Evolutionary conservation across 2,113 vertebrate species (phyloP).

Genomic region (Corythaixoides concolor): DNA sequence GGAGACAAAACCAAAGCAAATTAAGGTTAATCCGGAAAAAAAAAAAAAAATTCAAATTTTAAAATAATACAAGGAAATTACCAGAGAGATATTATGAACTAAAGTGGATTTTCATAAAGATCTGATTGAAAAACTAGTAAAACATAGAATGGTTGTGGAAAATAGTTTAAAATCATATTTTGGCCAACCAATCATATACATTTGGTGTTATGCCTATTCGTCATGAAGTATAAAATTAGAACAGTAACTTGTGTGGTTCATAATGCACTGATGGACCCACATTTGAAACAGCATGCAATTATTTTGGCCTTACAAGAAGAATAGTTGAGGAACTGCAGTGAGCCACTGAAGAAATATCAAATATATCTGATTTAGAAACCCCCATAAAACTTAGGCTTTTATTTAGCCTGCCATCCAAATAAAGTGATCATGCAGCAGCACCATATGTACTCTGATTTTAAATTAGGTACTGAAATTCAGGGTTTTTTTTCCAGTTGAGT

Average conservation of each 20-base stretch:
- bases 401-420: background rate
- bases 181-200: background rate
- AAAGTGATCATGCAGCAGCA: background rate
- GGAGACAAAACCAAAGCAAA: background rate
- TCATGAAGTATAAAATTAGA: background rate
- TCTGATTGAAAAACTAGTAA: background rate
- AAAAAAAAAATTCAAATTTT: background rate
- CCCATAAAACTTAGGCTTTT: background rate
- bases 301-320: background rate
- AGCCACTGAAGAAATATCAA: background rate
- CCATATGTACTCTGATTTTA: background rate
- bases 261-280: background rate
- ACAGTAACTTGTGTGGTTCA: background rate
- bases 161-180: background rate
- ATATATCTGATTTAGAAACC: background rate
- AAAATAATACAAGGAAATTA: background rate
- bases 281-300: background rate
- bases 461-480: background rate
- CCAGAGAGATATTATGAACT: background rate
- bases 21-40: no score
- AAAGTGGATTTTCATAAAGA: background rate
- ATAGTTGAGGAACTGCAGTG: background rate
- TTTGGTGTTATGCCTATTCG: background rate
- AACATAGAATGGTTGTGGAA: background rate
- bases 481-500: background rate